Percentiles rank a stretch among this genome's conserved stretches.
Conservation (phyloP, 2,113 vertebrate genomes). For the Hepsetus odoe region DNA sequence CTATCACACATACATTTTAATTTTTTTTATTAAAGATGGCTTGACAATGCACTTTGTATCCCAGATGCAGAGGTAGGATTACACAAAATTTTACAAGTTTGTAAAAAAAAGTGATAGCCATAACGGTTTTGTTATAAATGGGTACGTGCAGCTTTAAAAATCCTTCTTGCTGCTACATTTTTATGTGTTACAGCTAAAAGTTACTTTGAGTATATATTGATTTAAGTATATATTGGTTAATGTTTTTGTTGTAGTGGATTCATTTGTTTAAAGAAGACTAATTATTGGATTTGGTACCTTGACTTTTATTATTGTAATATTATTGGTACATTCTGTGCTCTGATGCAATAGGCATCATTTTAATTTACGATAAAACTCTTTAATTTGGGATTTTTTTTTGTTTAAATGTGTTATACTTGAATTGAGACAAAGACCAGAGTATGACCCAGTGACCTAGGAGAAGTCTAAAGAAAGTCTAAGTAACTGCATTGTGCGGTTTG, state of each 20-base stretch:
- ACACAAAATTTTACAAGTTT: background rate
- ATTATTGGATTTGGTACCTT: slow-evolving; percentile 59
- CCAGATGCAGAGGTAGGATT: slow-evolving; percentile 66
- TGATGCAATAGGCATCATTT: slow-evolving; percentile 65
- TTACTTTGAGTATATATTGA: slow-evolving; percentile 43
- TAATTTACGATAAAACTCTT: slow-evolving; percentile 51
- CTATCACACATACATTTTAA: slow-evolving; percentile 7
- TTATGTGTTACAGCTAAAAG: slow-evolving; percentile 24
- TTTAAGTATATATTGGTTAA: slow-evolving; percentile 40
- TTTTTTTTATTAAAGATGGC: slow-evolving; percentile 44
- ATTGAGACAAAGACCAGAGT: slow-evolving; percentile 64
- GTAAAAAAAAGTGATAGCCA: slow-evolving; percentile 38
- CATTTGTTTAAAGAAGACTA: slow-evolving; percentile 42
- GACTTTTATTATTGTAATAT: slow-evolving; percentile 53
- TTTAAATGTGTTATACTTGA: slow-evolving; percentile 67
- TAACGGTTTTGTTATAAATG: slow-evolving; percentile 35
- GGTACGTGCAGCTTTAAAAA: slow-evolving; percentile 53
- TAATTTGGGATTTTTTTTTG: slow-evolving; percentile 43
- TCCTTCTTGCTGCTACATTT: slow-evolving; percentile 47
- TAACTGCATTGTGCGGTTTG: slow-evolving; percentile 8
- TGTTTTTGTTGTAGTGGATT: slow-evolving; percentile 55
- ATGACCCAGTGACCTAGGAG: too few species aligned
- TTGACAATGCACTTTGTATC: slow-evolving; percentile 74
- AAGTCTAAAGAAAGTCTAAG: too few species aligned
- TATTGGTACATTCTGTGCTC: slow-evolving; percentile 65